Percentiles rank a stretch among this genome's conserved stretches.
Conservation (phyloP, 2,797 vertebrate genomes). For the Eremophila alpestris region DNA sequence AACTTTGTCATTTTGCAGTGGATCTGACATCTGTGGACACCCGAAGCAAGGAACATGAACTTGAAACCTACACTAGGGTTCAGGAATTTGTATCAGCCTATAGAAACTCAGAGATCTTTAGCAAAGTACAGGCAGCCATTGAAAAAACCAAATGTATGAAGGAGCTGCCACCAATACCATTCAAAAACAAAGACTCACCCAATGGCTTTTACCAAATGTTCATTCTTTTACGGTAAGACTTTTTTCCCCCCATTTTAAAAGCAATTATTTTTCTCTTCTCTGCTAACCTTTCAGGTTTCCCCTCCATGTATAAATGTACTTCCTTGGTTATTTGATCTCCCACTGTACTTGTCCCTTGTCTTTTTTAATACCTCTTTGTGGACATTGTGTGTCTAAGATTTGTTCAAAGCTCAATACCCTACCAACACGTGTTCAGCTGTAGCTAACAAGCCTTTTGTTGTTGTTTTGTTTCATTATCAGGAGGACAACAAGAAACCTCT, state of each 20-base stretch:
- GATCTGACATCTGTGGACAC: slow-evolving; percentile 96
- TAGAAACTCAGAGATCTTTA: slow-evolving; percentile 82
- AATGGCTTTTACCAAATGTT: slow-evolving; percentile 79
- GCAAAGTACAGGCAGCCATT: slow-evolving; percentile 77
- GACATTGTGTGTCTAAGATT: background rate
- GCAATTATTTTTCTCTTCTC: background rate
- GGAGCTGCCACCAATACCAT: slow-evolving; percentile 83
- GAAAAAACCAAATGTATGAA: slow-evolving; percentile 75
- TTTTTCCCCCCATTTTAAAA: fast-evolving
- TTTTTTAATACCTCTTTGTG: background rate
- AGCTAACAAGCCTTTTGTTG: background rate
- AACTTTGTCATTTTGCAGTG: slow-evolving; percentile 75
- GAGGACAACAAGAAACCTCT: slow-evolving; percentile 85
- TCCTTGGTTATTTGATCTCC: background rate
- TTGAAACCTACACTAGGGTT: slow-evolving; percentile 88
- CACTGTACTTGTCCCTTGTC: background rate
- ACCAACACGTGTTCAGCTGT: background rate
- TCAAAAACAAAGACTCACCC: slow-evolving; percentile 90
- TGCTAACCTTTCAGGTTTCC: background rate
- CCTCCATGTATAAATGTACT: background rate
- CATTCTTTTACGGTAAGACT: slow-evolving; percentile 87
- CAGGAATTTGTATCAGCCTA: slow-evolving; percentile 85
- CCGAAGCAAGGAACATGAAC: slow-evolving; percentile 86
- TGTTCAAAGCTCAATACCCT: background rate
- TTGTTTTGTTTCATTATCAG: slow-evolving; percentile 69